These are phyloP conservation scores for Leptinotarsa rubiginosa DNA, from an alignment of 2,888 invertebrate species.

Conservation along the genomic window DNA sequence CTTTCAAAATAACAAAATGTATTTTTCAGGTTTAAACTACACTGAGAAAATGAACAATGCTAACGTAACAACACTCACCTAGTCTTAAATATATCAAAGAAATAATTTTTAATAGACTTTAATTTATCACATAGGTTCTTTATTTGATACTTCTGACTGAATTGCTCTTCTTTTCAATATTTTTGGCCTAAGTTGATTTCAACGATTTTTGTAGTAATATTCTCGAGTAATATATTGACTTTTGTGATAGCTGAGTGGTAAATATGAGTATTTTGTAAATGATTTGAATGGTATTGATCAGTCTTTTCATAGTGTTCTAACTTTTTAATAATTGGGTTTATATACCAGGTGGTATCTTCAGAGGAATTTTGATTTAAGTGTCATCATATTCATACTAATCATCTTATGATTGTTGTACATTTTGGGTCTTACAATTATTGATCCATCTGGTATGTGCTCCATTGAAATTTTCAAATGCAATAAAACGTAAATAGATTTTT, in stretches of 20 bases:
- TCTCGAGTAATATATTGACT: slow-evolving; percentile 40
- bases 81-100: slow-evolving; percentile 60
- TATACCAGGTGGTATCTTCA: background rate
- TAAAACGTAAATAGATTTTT: slow-evolving; percentile 26
- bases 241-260: slow-evolving; percentile 49
- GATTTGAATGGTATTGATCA: slow-evolving; percentile 43
- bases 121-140: slow-evolving; percentile 46
- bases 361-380: background rate
- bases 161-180: slow-evolving; percentile 40
- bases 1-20: slow-evolving; percentile 16
- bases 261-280: slow-evolving; percentile 50
- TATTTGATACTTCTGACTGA: slow-evolving; percentile 12
- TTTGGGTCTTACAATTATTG: background rate
- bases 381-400: background rate
- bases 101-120: slow-evolving; percentile 50
- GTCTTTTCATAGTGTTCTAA: slow-evolving; percentile 42
- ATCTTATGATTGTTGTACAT: background rate
- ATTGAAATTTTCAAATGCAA: slow-evolving; percentile 23
- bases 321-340: background rate
- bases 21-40: slow-evolving; percentile 52
- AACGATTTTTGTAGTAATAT: slow-evolving; percentile 49
- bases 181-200: slow-evolving; percentile 51
- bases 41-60: slow-evolving; percentile 50
- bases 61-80: slow-evolving; percentile 56
- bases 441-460: background rate